phyloP scores from a whole-genome alignment of 1,140 invertebrate genomes.

The Ganaspis sp. region DNA sequence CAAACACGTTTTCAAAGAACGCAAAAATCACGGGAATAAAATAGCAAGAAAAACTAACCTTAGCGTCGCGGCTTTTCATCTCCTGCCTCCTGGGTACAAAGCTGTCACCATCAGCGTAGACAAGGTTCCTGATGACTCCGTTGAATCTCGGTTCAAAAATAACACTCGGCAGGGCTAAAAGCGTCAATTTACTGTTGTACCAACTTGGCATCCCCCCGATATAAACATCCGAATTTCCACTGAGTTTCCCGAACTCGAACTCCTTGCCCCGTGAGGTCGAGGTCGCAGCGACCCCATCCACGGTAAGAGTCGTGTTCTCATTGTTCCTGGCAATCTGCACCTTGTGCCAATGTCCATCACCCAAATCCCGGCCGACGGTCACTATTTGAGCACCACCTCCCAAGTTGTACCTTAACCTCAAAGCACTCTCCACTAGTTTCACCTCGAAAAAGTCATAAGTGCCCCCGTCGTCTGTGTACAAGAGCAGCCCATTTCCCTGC shows the following conservation, averaged over 20 bases:
- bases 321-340: constrained; percentile 84
- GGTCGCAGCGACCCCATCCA: constrained; percentile 86
- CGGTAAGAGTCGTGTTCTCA: constrained; percentile 87
- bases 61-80: constrained; percentile 85
- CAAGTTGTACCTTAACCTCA: constrained; percentile 91
- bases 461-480: constrained; percentile 96
- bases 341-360: constrained; percentile 94
- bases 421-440: constrained; percentile 92
- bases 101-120: constrained; percentile 88
- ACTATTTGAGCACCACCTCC: constrained; percentile 91
- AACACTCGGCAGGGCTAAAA: constrained; percentile 90
- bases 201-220: constrained; percentile 93
- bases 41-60: constrained; percentile 76
- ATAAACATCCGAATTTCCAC: constrained; percentile 92
- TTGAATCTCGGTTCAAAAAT: constrained; percentile 94
- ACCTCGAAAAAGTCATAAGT: constrained; percentile 97
- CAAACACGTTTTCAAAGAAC: too few species aligned
- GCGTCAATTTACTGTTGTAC: constrained; percentile 89
- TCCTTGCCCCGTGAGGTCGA: constrained; percentile 88
- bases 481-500: constrained; percentile 89
- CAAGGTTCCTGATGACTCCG: constrained; percentile 89
- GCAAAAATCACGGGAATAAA: too few species aligned
- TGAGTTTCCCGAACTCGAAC: constrained; percentile 89
- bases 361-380: constrained; percentile 89
- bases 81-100: constrained; percentile 84